These are phyloP conservation scores for Sylvia borin DNA, from an alignment of 2,797 vertebrate genomes.

Conservation along the genomic window DNA sequence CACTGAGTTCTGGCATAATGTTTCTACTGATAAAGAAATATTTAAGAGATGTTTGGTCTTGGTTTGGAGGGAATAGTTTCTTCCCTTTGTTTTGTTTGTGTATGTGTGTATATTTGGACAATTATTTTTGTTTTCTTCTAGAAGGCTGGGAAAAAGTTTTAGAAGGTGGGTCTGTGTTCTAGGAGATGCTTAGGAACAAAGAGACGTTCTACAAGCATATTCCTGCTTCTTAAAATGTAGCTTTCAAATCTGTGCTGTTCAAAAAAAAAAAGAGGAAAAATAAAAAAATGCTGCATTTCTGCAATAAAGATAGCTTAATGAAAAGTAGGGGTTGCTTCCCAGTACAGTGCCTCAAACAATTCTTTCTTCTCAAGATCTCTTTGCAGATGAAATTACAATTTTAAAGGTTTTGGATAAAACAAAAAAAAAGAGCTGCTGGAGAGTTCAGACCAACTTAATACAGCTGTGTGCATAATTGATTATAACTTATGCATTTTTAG, in stretches of 20 bases:
- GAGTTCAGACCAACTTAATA: background rate
- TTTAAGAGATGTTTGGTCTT: background rate
- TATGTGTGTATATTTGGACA: accelerated
- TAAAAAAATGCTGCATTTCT: background rate
- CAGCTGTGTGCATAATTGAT: background rate
- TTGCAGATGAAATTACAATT: background rate
- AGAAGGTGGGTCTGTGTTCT: background rate
- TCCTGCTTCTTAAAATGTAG: background rate
- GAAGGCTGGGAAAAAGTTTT: background rate
- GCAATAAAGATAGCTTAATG: background rate
- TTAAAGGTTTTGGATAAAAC: background rate
- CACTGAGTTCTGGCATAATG: background rate
- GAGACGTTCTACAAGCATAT: background rate
- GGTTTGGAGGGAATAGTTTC: accelerated
- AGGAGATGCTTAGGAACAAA: background rate
- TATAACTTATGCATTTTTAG: background rate
- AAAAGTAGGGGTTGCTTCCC: background rate
- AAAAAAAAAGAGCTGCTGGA: background rate
- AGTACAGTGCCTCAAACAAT: background rate
- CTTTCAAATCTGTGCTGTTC: background rate
- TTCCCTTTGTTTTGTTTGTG: background rate
- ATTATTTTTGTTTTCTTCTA: background rate
- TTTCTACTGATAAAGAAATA: background rate
- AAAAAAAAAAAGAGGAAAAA: background rate
- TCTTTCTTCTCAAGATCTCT: background rate